Evolutionary conservation across 2,113 vertebrate genomes (phyloP).

Genomic region (Nycticryphes semicollaris): DNA sequence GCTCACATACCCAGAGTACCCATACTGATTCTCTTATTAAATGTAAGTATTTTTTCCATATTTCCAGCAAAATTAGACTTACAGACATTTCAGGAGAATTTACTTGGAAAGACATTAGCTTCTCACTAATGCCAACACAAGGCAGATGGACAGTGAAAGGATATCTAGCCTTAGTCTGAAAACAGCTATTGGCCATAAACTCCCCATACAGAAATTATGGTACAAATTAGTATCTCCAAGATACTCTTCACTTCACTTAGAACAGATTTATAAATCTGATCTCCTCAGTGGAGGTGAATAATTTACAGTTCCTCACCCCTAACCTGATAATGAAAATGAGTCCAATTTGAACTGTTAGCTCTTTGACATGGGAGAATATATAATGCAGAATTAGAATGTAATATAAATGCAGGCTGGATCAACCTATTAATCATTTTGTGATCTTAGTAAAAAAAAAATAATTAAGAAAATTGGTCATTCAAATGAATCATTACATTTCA

Average conservation of each 20-base stretch:
- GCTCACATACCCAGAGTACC: not conserved
- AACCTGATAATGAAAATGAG: constrained; percentile 48
- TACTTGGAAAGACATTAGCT: constrained; percentile 15
- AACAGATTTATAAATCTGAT: constrained; percentile 35
- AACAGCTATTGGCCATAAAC: not conserved
- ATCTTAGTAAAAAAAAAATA: not conserved
- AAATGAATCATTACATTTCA: constrained; percentile 62
- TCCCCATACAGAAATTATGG: not conserved
- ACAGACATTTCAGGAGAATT: not conserved
- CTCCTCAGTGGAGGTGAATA: constrained; percentile 29
- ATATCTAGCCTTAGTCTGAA: not conserved
- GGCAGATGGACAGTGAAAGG: not conserved
- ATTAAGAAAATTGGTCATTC: constrained; percentile 54
- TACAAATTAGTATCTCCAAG: not conserved
- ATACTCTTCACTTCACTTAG: not conserved
- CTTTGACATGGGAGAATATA: constrained; percentile 20
- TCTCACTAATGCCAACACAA: constrained; percentile 16
- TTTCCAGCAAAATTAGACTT: constrained; percentile 8
- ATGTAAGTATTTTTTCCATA: constrained; percentile 21
- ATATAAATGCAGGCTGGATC: constrained; percentile 28
- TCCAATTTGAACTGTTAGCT: constrained; percentile 48
- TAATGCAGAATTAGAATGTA: constrained; percentile 33
- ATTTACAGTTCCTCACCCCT: constrained; percentile 42
- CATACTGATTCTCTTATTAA: not conserved
- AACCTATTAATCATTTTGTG: constrained; percentile 53